Base-by-base conservation (phyloP, 1,140 invertebrate genomes). In the Bombus polaris region DNA sequence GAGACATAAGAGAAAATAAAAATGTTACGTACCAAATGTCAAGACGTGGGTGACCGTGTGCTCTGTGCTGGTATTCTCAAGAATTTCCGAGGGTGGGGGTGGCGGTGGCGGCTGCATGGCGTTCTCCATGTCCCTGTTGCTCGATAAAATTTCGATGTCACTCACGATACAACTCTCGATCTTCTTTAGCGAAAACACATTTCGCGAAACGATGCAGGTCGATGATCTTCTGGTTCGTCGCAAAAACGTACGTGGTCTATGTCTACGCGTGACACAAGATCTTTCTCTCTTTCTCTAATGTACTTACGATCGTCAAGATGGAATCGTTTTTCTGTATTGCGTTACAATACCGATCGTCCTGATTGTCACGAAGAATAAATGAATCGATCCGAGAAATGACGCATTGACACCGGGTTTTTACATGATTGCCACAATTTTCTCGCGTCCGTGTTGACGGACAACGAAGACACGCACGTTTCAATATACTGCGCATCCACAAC, bases 11-110 rank as follows among this genome's bases (percentile, higher is more conserved):
- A 22, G 1, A 59, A 65, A 80, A 81, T 0, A 57, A 44, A 47
- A 44, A 66, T 77, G 44, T 32, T 79, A 94, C 96, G 93, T 94
- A 96, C 96, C 96, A 88, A 96, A 96, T 88, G 96, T 96, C 82
- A 96, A 95, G 83, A 96, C 95, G 91, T 96, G 96, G 47, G 95
- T 96, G 90, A 96, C 95, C 90, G 96, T 96, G 28, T 91, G 92
- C 88, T 96, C 95, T 88, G 91, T 94, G 32, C 94, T 94, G 70
- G 93, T 94, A 66, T 93, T 95, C 92, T 93, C 86, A 91, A 74
- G 94, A 83, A 85, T 85, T 85, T 87, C 70, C 71, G 59, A 68
- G 25, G 87, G 87, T 42, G 89, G 87, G 32, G 90, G 88, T 62
- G 91, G 89, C 53, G 88, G 91, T 42, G 91, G 90, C 37, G 91